Evolutionary conservation across 2,113 vertebrate species (phyloP).

Genomic region (Callipepla squamata): DNA sequence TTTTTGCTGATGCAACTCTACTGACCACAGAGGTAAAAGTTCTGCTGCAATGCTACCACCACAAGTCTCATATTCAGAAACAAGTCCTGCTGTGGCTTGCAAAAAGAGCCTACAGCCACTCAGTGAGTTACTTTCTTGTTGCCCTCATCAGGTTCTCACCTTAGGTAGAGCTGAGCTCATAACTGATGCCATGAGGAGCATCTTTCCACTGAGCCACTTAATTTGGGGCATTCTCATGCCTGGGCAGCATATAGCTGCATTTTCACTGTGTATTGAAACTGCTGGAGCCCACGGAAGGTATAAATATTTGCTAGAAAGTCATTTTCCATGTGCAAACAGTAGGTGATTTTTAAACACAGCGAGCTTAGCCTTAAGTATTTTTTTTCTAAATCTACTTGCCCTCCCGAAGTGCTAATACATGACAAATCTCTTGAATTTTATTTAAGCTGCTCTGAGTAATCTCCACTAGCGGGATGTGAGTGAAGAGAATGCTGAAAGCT

Average conservation of each 20-base stretch:
- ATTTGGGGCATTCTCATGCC: not conserved
- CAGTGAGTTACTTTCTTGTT: not conserved
- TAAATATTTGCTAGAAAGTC: not conserved
- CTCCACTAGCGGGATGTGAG: constrained; percentile 14
- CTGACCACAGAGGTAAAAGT: fast-evolving
- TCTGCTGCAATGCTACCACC: not conserved
- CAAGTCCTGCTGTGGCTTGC: not conserved
- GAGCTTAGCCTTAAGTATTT: not conserved
- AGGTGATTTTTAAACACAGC: constrained; percentile 10
- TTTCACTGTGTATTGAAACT: not conserved
- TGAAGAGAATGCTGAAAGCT: constrained; percentile 2
- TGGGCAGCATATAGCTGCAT: not conserved
- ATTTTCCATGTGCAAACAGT: not conserved
- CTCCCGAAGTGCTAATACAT: not conserved
- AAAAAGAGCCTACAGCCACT: not conserved
- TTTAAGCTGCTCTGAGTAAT: constrained; percentile 62
- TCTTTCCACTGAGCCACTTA: not conserved
- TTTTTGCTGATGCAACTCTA: not conserved
- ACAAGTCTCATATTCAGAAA: fast-evolving
- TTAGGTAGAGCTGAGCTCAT: not conserved
- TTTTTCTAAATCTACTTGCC: constrained; percentile 24
- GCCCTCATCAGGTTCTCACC: not conserved
- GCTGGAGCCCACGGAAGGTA: not conserved
- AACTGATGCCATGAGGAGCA: not conserved
- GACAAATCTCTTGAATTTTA: constrained; percentile 52